These are phyloP conservation scores for Gouania willdenowi DNA, from an alignment of 2,797 vertebrate species.

Conservation along the genomic window DNA sequence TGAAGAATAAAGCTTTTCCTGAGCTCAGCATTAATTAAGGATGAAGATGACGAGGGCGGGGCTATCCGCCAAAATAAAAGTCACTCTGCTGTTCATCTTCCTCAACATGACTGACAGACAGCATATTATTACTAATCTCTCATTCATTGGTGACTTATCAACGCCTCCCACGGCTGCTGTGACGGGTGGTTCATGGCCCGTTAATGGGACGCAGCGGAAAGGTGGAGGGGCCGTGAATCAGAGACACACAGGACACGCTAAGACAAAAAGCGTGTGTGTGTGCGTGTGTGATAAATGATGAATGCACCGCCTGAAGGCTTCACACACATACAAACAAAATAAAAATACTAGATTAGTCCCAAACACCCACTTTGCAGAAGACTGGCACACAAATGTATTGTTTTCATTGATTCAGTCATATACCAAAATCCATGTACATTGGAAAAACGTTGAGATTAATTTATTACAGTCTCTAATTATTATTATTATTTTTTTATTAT, in stretches of 20 bases:
- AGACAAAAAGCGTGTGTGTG: neutral
- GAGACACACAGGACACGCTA: conserved; percentile 1
- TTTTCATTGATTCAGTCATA: too few relatives aligned
- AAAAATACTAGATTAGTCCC: conserved; percentile 24
- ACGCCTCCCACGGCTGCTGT: conserved; percentile 38
- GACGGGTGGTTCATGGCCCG: conserved; percentile 58
- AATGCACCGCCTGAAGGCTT: conserved; percentile 23
- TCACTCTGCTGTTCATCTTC: conserved; percentile 22
- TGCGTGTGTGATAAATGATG: conserved; percentile 12
- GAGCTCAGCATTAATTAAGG: too few relatives aligned
- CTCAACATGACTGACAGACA: conserved; percentile 38
- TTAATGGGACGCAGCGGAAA: conserved; percentile 30
- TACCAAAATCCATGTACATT: too few relatives aligned
- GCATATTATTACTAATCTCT: conserved; percentile 49
- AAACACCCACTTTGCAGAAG: conserved; percentile 50
- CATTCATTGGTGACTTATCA: conserved; percentile 55
- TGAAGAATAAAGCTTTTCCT: too few relatives aligned
- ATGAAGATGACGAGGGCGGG: neutral
- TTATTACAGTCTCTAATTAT: too few relatives aligned
- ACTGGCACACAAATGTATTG: too few relatives aligned
- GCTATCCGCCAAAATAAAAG: conserved; percentile 1
- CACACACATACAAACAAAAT: conserved; percentile 4
- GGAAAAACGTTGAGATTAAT: too few relatives aligned
- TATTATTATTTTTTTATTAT: too few relatives aligned
- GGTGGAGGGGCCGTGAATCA: neutral